phyloP scores from a whole-genome alignment of 2,888 invertebrate species.

The Stramonita haemastoma region DNA sequence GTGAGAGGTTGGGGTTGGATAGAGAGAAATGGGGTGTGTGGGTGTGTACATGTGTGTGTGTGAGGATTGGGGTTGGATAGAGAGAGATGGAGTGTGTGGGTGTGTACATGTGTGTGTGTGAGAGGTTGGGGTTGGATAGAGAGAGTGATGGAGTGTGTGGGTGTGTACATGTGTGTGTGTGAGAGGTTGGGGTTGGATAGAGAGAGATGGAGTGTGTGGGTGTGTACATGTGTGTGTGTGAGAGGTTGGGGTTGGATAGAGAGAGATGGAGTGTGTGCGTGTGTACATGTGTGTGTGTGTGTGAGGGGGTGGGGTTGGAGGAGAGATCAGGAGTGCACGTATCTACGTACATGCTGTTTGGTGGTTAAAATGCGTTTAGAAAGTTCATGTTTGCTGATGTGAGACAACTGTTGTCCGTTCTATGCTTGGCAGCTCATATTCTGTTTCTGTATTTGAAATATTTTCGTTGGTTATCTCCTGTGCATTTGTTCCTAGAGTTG shows the following conservation, averaged over 20 bases:
- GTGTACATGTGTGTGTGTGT: background rate
- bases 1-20: background rate
- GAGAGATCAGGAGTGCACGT: background rate
- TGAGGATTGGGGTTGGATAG: background rate
- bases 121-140: background rate
- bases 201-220: background rate
- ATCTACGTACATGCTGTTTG: background rate
- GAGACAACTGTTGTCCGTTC: too few relatives aligned
- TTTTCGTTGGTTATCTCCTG: too few relatives aligned
- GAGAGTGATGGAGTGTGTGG: background rate
- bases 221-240: background rate
- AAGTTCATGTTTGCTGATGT: too few relatives aligned
- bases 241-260: background rate
- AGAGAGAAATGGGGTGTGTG: background rate
- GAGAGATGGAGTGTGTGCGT: background rate
- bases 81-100: background rate
- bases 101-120: background rate
- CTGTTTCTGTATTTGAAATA: too few relatives aligned
- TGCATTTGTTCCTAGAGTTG: too few relatives aligned
- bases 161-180: background rate
- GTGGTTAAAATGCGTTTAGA: too few relatives aligned
- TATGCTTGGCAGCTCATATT: too few relatives aligned
- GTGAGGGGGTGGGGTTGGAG: background rate
- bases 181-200: background rate
- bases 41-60: background rate